Percentiles rank a stretch among this genome's conserved stretches.
Evolutionary conservation across 2,113 vertebrate species (phyloP).

Genomic region (Trogon surrucura): DNA sequence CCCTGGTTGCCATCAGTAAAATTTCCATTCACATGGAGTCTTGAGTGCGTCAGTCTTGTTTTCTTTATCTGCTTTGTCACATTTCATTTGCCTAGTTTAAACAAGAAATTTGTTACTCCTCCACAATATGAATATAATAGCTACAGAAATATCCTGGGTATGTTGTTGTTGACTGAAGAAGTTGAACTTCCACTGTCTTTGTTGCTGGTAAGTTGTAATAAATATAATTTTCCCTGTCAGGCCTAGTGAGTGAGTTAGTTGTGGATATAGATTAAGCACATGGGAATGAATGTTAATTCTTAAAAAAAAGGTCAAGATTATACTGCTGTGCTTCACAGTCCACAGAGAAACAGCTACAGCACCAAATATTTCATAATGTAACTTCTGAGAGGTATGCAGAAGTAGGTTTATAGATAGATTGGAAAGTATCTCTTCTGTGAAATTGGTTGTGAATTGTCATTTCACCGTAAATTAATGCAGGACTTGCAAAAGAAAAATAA

Average conservation of each 20-base stretch:
- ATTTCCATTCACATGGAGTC: neutral
- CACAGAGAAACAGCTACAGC: neutral
- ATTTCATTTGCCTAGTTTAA: neutral
- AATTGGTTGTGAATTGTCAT: neutral
- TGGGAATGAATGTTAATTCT: neutral
- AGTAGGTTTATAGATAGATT: neutral
- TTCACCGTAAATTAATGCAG: neutral
- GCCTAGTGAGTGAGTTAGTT: neutral
- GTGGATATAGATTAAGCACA: neutral
- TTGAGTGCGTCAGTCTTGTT: neutral
- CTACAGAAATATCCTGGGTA: neutral
- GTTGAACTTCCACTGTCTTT: neutral
- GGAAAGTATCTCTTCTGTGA: neutral
- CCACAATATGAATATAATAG: neutral
- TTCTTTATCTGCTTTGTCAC: neutral
- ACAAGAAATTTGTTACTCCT: neutral
- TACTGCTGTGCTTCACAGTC: neutral
- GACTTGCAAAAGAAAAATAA: neutral
- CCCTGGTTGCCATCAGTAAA: neutral
- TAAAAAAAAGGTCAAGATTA: neutral
- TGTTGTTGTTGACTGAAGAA: neutral
- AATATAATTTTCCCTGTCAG: neutral
- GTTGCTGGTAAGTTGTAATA: neutral
- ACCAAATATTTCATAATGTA: neutral
- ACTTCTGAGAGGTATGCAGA: neutral